Conservation (phyloP, 1,140 invertebrate species). For the Brachionus manjavacas region DNA sequence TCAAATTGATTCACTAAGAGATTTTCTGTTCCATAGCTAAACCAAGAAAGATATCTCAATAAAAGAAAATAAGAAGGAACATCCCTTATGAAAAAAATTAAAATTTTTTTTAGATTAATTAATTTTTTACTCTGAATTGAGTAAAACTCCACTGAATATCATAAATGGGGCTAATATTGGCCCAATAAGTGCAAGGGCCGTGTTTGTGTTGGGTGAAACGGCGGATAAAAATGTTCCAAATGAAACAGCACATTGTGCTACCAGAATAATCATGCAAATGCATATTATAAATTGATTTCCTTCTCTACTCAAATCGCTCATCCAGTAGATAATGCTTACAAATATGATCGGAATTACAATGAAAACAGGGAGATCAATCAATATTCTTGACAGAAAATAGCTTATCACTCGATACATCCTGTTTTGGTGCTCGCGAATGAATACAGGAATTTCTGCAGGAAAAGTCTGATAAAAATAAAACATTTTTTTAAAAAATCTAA, state of each 20-base stretch:
- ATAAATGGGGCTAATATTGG: slow-evolving; percentile 25
- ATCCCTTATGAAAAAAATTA: not conserved
- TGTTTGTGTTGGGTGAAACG: not conserved
- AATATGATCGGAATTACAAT: slow-evolving; percentile 76
- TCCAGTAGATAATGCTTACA: slow-evolving; percentile 76
- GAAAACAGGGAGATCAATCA: slow-evolving; percentile 63
- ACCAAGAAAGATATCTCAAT: slow-evolving; percentile 30
- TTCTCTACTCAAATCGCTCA: slow-evolving; percentile 66
- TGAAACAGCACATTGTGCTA: slow-evolving; percentile 82
- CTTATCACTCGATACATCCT: slow-evolving; percentile 35
- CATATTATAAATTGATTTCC: slow-evolving; percentile 69
- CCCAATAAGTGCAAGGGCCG: not conserved
- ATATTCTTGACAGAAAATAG: not conserved
- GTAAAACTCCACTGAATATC: slow-evolving; percentile 36
- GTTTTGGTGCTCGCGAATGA: slow-evolving; percentile 12
- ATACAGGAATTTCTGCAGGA: slow-evolving; percentile 32
- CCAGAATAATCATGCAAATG: slow-evolving; percentile 69
- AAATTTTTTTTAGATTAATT: not conserved
- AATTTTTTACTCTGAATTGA: slow-evolving; percentile 19
- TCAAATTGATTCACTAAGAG: slow-evolving; percentile 33
- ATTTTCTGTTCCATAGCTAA: slow-evolving; percentile 39
- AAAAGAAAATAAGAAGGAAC: slow-evolving; percentile 31
- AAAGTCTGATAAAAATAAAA: not conserved
- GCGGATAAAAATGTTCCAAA: slow-evolving; percentile 65
- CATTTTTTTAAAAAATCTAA: not conserved